Evolutionary conservation across 2,888 invertebrate genomes (phyloP).

Genomic region (Zootermopsis nevadensis): DNA sequence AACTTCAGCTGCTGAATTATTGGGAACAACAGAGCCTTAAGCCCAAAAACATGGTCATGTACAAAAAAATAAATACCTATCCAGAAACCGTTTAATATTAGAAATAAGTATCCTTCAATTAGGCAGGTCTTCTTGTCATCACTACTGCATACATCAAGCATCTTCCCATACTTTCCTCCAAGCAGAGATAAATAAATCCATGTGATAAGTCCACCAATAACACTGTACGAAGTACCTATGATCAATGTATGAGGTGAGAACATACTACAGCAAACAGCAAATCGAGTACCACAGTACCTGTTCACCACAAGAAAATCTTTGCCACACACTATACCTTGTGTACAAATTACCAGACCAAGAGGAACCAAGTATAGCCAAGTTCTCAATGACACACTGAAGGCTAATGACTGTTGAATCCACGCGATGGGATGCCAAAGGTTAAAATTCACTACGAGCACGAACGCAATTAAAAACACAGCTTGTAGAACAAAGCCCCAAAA

Average conservation of each 20-base stretch:
- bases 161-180: constrained; percentile 69
- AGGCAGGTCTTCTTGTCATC: constrained; percentile 65
- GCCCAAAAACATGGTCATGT: constrained; percentile 68
- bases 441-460: constrained; percentile 64
- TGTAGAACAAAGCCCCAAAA: constrained; percentile 68
- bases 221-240: constrained; percentile 69
- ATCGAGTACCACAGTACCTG: constrained; percentile 74
- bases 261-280: constrained; percentile 72
- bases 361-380: constrained; percentile 76
- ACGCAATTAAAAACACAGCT: constrained; percentile 58
- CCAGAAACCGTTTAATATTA: constrained; percentile 76
- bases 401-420: constrained; percentile 73
- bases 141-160: constrained; percentile 65
- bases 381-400: constrained; percentile 70
- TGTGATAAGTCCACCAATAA: constrained; percentile 75
- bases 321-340: constrained; percentile 78
- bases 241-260: constrained; percentile 72
- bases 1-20: constrained; percentile 78
- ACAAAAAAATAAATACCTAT: constrained; percentile 73
- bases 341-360: constrained; percentile 72
- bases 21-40: constrained; percentile 72
- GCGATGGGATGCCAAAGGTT: constrained; percentile 72
- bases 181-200: constrained; percentile 77
- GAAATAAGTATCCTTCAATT: constrained; percentile 74
- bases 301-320: constrained; percentile 74